phyloP scores from a whole-genome alignment of 2,113 vertebrate genomes.

The Cynoglossus semilaevis region DNA sequence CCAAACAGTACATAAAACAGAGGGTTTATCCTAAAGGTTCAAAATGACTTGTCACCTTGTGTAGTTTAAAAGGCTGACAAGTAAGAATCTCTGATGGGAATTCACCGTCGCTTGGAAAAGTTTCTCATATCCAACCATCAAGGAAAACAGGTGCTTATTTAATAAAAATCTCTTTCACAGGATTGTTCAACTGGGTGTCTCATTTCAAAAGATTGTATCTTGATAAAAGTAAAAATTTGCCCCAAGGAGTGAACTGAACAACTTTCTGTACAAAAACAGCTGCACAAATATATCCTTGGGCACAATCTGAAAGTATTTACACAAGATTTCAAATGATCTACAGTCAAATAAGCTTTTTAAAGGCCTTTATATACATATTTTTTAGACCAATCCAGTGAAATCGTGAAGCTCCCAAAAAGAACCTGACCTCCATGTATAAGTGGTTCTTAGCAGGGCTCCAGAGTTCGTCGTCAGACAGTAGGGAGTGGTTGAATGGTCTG shows the following conservation, averaged over 20 bases:
- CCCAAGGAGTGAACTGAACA: conserved; percentile 11
- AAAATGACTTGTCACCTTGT: too few species aligned
- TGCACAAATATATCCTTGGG: conserved; percentile 9
- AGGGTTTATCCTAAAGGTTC: too few species aligned
- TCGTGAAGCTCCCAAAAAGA: background rate
- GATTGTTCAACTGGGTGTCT: background rate
- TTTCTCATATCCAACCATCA: too few species aligned
- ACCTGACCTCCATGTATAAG: conserved; percentile 6
- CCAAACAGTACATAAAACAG: conserved; percentile 29
- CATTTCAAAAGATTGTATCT: background rate
- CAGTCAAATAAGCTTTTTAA: conserved; percentile 14
- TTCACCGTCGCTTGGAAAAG: too few species aligned
- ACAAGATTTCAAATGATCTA: conserved; percentile 4
- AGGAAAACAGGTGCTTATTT: too few species aligned
- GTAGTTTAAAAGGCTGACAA: too few species aligned
- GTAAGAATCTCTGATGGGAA: too few species aligned
- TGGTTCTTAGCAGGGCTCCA: conserved; percentile 18
- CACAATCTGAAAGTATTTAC: conserved; percentile 14
- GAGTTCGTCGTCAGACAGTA: conserved; percentile 23
- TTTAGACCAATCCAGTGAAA: too few species aligned
- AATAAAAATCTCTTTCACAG: too few species aligned
- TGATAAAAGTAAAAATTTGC: conserved; percentile 1
- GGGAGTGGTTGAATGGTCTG: conserved; percentile 28
- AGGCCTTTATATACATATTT: too few species aligned
- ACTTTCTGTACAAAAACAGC: conserved; percentile 21